Evolutionary conservation across 2,113 vertebrate species (phyloP).

Genomic region (Phyllostomus hastatus): DNA sequence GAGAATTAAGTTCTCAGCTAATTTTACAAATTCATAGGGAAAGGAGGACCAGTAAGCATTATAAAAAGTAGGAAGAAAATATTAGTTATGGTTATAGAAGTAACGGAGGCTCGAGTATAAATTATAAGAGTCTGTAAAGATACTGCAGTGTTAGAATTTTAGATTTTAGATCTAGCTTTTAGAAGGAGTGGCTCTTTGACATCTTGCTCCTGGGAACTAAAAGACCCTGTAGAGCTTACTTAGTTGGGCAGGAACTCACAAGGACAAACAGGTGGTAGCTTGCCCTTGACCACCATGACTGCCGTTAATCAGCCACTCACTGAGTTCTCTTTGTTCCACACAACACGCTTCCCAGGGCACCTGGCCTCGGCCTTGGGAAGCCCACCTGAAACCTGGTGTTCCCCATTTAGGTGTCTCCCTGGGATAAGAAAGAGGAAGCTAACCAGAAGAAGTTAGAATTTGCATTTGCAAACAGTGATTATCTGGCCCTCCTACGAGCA

Average conservation of each 20-base stretch:
- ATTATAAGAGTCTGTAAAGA: neutral
- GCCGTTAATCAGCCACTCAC: neutral
- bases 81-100: neutral
- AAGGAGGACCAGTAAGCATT: neutral
- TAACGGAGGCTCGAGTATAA: neutral
- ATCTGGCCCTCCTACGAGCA: slow-evolving; percentile 93
- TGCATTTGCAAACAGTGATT: slow-evolving; percentile 93
- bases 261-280: neutral
- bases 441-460: slow-evolving; percentile 94
- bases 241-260: neutral
- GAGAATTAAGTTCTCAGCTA: neutral
- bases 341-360: neutral
- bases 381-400: slow-evolving; percentile 8
- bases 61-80: neutral
- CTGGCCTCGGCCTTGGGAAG: neutral
- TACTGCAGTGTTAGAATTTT: neutral
- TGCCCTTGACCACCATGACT: too few species aligned
- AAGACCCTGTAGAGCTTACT: neutral
- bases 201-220: neutral
- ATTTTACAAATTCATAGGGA: neutral
- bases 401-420: slow-evolving; percentile 89
- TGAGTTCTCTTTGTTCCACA: neutral
- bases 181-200: neutral
- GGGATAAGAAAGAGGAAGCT: slow-evolving; percentile 97
- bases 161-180: neutral